Base-by-base conservation (phyloP, 2,888 invertebrate species). In the Ochlodes sylvanus region DNA sequence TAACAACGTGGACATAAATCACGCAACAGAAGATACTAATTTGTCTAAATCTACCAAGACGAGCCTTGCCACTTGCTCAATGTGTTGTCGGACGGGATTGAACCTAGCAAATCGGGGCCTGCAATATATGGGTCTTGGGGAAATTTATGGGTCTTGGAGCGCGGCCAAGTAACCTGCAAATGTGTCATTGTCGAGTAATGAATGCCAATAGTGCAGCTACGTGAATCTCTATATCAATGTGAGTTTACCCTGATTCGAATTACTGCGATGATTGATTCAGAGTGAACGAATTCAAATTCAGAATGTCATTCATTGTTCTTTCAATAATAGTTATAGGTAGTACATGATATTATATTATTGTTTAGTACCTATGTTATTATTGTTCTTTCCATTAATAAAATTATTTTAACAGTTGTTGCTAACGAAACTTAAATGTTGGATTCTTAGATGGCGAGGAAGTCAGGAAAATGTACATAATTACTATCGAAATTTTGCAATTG, bases 101-200 rank as follows among this genome's bases (percentile, higher is more conserved):
- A 63, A 63, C 50, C 62, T 15, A 27, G 57, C 57, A 62, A 68
- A 56, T 68, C 57, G 63, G 54, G 50, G 66, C 57, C 60, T 61
- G 61, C 62, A 61, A 63, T 68, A 68, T 68, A 62, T 68, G 56
- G 56, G 44, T 68, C 55, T 56, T 47, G 61, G 67, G 61, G 61
- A 55, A 62, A 68, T 68, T 62, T 68, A 68, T 68, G 61, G 68
- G 27, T 47, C 56, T 62, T 68, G 68, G 68, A 62, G 19, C 62
- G 19, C 50, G 38, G 55, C 62, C 68, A 68, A 67, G 61, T 34
- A 67, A 67, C 61, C 61, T 67, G 68, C 62, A 54, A 69, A 65
- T 69, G 69, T 69, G 67, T 70, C 69, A 67, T 62, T 70, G 61
- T 70, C 63, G 62, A 64, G 54, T 72, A 69, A 65, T 65, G 68